Base-by-base conservation (phyloP, 2,797 vertebrate genomes). In the Catostomus latipinnis region DNA sequence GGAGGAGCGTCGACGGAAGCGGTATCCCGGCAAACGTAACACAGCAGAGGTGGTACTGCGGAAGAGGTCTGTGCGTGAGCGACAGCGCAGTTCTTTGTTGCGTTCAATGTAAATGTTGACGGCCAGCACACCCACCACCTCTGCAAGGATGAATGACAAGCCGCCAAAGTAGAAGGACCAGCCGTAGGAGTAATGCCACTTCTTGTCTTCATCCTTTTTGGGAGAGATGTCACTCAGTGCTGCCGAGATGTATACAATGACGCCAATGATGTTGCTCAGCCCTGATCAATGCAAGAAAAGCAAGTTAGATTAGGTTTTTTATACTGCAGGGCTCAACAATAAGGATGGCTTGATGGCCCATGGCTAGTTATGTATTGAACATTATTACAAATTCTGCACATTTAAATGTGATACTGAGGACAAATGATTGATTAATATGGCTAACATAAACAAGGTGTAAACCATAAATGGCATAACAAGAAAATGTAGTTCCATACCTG, bases 141-240 rank as follows among this genome's bases (percentile, higher is more conserved):
- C 96, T 0, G 96, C 96, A 90, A 97, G 89, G 88, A 98, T 97
- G 91, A 97, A 98, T 50, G 96, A 97, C 88, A 98, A 90, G 58
- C 96, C 96, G 0, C 96, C 96, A 5, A 97, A 98, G 91, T 98
- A 98, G 91, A 98, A 98, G 76, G 96, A 97, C 96, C 96, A 98
- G 87, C 96, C 96, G 14, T 98, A 97, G 0, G 96, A 97, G 90
- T 98, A 98, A 88, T 97, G 96, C 94, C 93, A 96, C 86, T 96
- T 97, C 90, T 96, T 96, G 80, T 97, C 96, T 86, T 97, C 96
- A 0, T 97, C 96, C 66, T 96, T 95, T 88, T 95, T 96, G 1
- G 96, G 95, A 12, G 96, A 96, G 66, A 97, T 96, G 89, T 98
- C 96, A 12, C 96, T 96, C 13, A 96, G 91, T 1, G 96, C 97